Conservation (phyloP, 1,140 invertebrate genomes). For the Stegodyphus mimosarum region DNA sequence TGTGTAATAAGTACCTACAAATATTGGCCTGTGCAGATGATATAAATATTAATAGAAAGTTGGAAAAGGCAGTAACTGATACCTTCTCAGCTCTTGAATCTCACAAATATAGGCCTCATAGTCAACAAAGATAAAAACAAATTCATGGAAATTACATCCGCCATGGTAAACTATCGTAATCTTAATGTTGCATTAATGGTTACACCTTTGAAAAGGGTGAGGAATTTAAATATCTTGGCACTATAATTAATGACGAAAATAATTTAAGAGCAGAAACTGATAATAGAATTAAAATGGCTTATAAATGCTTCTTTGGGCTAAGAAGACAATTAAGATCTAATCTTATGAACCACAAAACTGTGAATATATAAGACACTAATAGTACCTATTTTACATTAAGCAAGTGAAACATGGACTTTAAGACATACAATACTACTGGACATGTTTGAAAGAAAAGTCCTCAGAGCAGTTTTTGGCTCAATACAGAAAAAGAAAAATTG, state of each 20-base stretch:
- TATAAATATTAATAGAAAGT: not conserved
- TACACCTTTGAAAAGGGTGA: constrained; percentile 11
- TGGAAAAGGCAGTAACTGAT: constrained; percentile 1
- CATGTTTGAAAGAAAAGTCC: no score
- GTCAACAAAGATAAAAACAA: constrained; percentile 12
- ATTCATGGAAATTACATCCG: not conserved
- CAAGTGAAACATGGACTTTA: no score
- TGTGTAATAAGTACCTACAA: not conserved
- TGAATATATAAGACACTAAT: no score
- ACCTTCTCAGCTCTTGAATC: not conserved
- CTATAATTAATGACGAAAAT: constrained; percentile 11
- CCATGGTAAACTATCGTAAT: not conserved
- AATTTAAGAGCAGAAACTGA: not conserved
- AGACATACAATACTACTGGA: no score
- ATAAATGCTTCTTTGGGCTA: constrained; percentile 1
- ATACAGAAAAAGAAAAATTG: no score
- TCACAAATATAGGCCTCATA: not conserved
- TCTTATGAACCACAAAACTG: not conserved
- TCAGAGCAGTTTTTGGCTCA: no score
- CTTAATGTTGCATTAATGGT: not conserved
- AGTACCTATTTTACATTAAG: no score
- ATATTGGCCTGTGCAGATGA: not conserved
- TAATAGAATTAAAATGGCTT: constrained; percentile 1
- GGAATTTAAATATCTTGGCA: constrained; percentile 8
- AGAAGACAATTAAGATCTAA: constrained; percentile 9